These are phyloP conservation scores for Podarcis lilfordi DNA, from an alignment of 2,797 vertebrate species.

Conservation along the genomic window DNA sequence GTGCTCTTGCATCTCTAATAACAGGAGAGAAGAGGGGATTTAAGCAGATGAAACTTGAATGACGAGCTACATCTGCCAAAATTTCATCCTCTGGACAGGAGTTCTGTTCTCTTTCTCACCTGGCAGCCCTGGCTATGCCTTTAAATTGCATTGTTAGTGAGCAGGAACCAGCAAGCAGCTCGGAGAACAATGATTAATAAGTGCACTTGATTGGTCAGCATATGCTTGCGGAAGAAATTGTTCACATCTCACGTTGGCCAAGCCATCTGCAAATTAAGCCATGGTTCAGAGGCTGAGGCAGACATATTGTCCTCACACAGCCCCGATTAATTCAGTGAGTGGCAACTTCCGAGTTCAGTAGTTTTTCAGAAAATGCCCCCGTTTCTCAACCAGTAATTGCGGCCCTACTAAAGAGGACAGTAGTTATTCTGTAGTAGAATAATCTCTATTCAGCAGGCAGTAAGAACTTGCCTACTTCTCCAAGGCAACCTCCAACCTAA, in stretches of 20 bases:
- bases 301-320: background rate
- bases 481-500: background rate
- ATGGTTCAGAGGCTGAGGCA: background rate
- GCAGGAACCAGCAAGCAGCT: background rate
- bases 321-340: background rate
- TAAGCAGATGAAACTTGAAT: too few relatives aligned
- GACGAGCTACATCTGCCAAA: too few relatives aligned
- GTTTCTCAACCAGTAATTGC: background rate
- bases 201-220: background rate
- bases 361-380: background rate
- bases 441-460: background rate
- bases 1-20: too few relatives aligned
- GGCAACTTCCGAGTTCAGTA: background rate
- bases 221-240: too few relatives aligned
- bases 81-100: too few relatives aligned
- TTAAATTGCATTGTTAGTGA: background rate
- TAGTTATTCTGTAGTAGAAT: background rate
- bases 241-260: background rate
- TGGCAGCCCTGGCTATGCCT: too few relatives aligned
- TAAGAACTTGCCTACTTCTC: conserved; percentile 7
- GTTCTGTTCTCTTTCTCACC: too few relatives aligned
- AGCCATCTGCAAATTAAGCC: background rate
- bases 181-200: background rate
- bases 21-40: too few relatives aligned
- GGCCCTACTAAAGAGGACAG: background rate